Evolutionary conservation across 1,140 invertebrate genomes (phyloP).

Genomic region (Brachionus plicatilis): DNA sequence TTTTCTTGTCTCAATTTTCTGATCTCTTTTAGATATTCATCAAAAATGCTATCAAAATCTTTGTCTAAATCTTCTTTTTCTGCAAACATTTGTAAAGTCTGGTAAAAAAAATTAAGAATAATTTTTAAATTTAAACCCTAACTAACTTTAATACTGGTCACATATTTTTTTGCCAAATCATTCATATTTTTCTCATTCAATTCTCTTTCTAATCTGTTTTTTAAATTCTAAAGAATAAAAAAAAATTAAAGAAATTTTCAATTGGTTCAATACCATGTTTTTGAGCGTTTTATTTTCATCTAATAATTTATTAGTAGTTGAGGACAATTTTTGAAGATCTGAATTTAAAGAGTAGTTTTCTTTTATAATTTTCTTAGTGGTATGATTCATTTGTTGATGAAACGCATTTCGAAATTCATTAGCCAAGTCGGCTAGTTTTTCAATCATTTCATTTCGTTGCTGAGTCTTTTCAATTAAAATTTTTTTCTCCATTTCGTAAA

Average conservation of each 20-base stretch:
- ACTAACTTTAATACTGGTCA: background rate
- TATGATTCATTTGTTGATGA: constrained; percentile 32
- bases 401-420: constrained; percentile 29
- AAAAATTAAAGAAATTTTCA: background rate
- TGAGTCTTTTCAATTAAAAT: constrained; percentile 13
- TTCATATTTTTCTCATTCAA: background rate
- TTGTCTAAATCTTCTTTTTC: background rate
- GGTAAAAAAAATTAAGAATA: background rate
- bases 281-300: background rate
- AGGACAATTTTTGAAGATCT: background rate
- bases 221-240: background rate
- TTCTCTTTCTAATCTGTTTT: background rate
- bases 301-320: background rate
- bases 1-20: background rate
- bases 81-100: background rate
- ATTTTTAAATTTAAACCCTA: background rate
- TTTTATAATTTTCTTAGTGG: constrained; percentile 21
- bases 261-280: background rate
- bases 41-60: background rate
- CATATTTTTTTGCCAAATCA: background rate
- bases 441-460: constrained; percentile 15
- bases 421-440: background rate
- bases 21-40: background rate
- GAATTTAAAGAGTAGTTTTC: constrained; percentile 25
- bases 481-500: constrained; percentile 9